A percentile compares a stretch with the other conserved stretches of the same genome.
phyloP scores from a whole-genome alignment of 2,888 invertebrate genomes.

The Eledona agricola region DNA sequence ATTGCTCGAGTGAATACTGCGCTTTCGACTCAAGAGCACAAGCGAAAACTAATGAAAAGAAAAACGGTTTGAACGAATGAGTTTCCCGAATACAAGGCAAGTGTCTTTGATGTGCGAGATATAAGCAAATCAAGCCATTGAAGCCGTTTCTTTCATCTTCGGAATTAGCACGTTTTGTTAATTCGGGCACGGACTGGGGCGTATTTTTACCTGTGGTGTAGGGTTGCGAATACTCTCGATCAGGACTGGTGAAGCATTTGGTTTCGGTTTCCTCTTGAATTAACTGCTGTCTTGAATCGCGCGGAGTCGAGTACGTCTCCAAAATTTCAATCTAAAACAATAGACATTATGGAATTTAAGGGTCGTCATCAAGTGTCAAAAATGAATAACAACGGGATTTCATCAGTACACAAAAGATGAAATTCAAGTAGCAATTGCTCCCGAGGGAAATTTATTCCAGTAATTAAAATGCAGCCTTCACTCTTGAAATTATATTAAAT shows the following conservation, averaged over 20 bases:
- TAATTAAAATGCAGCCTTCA: constrained; percentile 43
- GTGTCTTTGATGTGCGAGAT: constrained; percentile 16
- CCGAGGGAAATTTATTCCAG: constrained; percentile 38
- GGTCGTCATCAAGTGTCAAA: constrained; percentile 17
- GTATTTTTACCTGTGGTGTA: constrained; percentile 64
- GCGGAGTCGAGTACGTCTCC: constrained; percentile 78
- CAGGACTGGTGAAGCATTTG: constrained; percentile 65
- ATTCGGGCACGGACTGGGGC: background rate
- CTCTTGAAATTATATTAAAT: constrained; percentile 43
- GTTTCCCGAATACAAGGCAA: constrained; percentile 1
- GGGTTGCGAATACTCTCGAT: constrained; percentile 67
- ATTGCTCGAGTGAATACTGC: no score
- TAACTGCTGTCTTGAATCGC: constrained; percentile 66
- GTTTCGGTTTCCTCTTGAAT: constrained; percentile 60
- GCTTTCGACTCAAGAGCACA: no score
- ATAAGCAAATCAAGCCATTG: constrained; percentile 20
- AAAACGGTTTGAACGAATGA: constrained; percentile 1
- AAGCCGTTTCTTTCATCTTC: constrained; percentile 13
- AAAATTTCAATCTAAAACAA: constrained; percentile 73
- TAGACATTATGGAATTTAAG: constrained; percentile 12
- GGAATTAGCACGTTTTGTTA: constrained; percentile 7
- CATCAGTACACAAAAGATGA: constrained; percentile 37
- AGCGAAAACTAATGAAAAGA: no score
- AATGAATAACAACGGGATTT: constrained; percentile 28
- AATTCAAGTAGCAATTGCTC: constrained; percentile 32